Conservation (phyloP, 2,113 vertebrate genomes). For the Pterocles gutturalis region DNA sequence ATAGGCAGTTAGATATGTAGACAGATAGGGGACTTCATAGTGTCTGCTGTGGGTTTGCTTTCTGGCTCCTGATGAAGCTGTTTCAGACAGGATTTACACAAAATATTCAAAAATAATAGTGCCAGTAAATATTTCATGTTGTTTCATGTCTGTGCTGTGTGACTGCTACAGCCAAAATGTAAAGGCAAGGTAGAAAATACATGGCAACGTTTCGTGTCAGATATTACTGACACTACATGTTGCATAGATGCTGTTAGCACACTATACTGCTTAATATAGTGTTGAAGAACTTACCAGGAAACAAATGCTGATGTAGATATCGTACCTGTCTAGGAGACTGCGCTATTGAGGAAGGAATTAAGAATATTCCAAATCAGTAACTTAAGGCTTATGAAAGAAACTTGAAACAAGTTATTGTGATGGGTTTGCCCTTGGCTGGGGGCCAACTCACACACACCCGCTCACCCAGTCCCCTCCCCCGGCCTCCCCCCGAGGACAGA, state of each 20-base stretch:
- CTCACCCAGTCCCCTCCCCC: too few species aligned
- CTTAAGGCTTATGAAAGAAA: background rate
- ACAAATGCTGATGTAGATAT: background rate
- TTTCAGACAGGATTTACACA: background rate
- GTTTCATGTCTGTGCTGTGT: background rate
- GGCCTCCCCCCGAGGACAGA: too few species aligned
- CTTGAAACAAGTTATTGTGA: background rate
- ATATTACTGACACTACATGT: background rate
- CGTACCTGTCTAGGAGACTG: background rate
- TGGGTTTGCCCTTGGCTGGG: too few species aligned
- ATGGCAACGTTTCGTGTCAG: background rate
- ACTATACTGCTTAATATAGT: background rate
- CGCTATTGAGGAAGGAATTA: background rate
- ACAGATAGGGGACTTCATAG: background rate
- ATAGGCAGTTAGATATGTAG: background rate
- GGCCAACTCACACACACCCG: too few species aligned
- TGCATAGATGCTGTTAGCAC: background rate
- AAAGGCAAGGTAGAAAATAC: background rate
- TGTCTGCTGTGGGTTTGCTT: background rate
- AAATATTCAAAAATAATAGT: background rate
- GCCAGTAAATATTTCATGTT: background rate
- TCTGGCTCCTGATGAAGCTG: background rate
- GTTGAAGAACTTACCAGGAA: background rate
- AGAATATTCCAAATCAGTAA: background rate
- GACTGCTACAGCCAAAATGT: background rate